Conservation (phyloP, 2,113 vertebrate genomes). For the Serinus canaria region DNA sequence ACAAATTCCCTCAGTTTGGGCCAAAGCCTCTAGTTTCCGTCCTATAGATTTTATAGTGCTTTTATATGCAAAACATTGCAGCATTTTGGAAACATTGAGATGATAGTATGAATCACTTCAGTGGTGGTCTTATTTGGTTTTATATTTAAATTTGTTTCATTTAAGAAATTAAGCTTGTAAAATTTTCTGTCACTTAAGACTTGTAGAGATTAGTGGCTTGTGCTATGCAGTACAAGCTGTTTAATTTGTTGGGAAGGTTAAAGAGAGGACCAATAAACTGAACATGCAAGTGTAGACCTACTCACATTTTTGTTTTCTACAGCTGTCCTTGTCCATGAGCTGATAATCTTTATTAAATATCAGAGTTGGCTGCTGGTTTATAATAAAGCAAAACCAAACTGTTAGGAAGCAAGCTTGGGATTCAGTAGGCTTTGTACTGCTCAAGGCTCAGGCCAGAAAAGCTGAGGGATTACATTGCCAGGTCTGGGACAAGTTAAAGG, state of each 20-base stretch:
- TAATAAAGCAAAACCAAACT: neutral
- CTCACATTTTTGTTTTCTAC: neutral
- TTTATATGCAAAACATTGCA: neutral
- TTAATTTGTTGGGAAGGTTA: neutral
- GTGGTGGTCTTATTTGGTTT: neutral
- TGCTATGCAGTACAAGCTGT: neutral
- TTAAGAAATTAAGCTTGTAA: neutral
- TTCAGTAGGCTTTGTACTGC: neutral
- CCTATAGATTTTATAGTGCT: neutral
- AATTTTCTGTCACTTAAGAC: neutral
- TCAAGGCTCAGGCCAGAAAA: neutral
- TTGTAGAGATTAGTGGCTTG: neutral
- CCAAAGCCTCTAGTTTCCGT: neutral
- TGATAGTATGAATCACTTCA: neutral
- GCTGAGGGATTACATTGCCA: neutral
- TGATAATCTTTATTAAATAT: neutral
- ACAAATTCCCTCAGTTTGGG: neutral
- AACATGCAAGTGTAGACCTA: fast-evolving
- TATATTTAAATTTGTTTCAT: neutral
- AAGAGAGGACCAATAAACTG: neutral
- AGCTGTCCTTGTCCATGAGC: neutral
- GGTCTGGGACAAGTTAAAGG: neutral
- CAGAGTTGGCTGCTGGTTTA: neutral
- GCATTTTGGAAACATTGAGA: neutral
- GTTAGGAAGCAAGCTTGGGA: neutral